A percentile compares a stretch with the other conserved stretches of the same genome.
Conservation (phyloP, 2,113 vertebrate species). For the Bos javanicus region DNA sequence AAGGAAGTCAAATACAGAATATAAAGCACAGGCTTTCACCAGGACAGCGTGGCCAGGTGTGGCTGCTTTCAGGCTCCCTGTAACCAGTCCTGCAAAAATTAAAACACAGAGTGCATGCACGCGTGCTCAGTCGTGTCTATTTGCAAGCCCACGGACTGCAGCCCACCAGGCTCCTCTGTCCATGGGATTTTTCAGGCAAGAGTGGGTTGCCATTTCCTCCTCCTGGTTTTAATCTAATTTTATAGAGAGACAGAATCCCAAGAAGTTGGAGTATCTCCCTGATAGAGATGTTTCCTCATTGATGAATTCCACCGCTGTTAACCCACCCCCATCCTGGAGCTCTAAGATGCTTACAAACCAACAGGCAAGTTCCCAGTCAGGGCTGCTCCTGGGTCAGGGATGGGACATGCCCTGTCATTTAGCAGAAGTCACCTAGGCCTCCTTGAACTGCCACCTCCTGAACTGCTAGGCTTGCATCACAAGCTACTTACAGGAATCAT, state of each 20-base stretch:
- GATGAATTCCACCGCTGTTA: not conserved
- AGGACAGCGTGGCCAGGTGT: not conserved
- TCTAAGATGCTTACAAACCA: not conserved
- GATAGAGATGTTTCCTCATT: not conserved
- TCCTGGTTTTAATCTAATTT: not conserved
- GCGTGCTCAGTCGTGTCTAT: not conserved
- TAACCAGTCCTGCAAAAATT: not conserved
- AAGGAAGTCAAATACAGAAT: not conserved
- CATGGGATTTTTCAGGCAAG: not conserved
- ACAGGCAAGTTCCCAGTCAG: not conserved
- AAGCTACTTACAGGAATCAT: constrained; percentile 42
- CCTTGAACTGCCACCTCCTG: not conserved
- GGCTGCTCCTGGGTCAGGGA: not conserved
- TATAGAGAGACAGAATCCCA: not conserved
- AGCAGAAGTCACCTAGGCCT: not conserved
- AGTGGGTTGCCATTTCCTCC: not conserved
- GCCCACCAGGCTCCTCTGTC: not conserved
- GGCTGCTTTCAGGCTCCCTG: not conserved
- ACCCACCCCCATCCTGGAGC: not conserved
- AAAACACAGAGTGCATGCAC: not conserved
- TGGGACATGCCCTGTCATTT: not conserved
- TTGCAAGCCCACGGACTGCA: not conserved
- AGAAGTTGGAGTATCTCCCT: not conserved
- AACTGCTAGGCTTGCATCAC: constrained; percentile 8
- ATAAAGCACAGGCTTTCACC: not conserved